Evolutionary conservation across 2,888 invertebrate species (phyloP), one percentile per base, ranked within the genome.

Genomic region (Meganola albula): DNA sequence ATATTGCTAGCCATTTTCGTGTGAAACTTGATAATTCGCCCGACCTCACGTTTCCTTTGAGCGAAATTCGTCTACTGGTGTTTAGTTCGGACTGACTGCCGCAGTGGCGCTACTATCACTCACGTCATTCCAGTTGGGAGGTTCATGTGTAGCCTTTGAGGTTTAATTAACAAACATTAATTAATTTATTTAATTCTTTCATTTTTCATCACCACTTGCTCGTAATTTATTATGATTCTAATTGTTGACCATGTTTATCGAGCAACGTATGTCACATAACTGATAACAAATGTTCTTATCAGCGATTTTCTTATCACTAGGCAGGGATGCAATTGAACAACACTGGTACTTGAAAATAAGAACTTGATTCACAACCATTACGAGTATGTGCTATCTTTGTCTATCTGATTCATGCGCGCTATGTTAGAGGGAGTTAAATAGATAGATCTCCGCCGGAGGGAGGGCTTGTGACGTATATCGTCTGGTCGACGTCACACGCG

Each of bases 1-100:
- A 77, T 79, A 70, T 73, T 79, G 71, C 61, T 77, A 58, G 82
- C 85, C 85, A 87, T 85, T 79, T 77, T 85, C 65, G 71, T 62
- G 63, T 63, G 65, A 67, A 72, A 60, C 67, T 67, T 67, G 64
- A 56, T 63, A 60, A 63, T 56, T 55, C 52, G 62, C 63, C 64
- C 60, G 48, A 63, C 63, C 68, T 58, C 68, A 66, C 65, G 51
- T 57, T 61, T 58, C 60, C 46, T 64, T 63, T 74, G 70, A 74
- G 69, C 67, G 69, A 68, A 64, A 62, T 72, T 72, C 63, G 61
- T 67, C 72, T 73, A 80, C 85, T 82, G 77, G 56, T 56, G 55
- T 47, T n/a, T 74, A 70, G 70, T 80, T 75, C 61, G 37, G 27
- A 36, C 37, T 42, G 57, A 46, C 48, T 53, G 53, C 69, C 76